Conservation (phyloP, 1,140 invertebrate genomes). For the Trachymyrmex septentrionalis region DNA sequence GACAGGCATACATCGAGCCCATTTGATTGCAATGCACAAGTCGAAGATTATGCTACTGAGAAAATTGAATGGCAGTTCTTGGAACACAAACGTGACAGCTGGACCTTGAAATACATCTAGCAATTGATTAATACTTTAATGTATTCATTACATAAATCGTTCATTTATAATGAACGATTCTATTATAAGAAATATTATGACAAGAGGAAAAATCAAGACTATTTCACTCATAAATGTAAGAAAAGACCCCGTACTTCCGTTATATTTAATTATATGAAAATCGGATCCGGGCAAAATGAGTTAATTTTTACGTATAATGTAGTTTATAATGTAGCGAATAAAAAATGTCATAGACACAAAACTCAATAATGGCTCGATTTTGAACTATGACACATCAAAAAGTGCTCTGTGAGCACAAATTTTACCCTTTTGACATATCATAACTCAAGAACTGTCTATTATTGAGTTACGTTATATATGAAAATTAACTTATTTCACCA, state of each 20-base stretch:
- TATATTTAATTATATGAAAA: no score
- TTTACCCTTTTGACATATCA: no score
- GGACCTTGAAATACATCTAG: constrained; percentile 38
- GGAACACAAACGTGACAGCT: constrained; percentile 4
- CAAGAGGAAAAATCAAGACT: not conserved
- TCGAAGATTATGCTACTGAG: constrained; percentile 45
- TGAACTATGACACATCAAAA: no score
- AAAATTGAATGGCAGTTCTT: constrained; percentile 47
- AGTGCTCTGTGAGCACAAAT: no score
- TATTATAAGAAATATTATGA: not conserved
- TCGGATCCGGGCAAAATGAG: no score
- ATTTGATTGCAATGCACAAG: constrained; percentile 36
- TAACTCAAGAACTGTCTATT: no score
- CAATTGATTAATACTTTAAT: constrained; percentile 18
- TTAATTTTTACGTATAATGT: no score
- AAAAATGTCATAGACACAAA: no score
- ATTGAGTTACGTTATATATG: no score
- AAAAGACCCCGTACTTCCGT: not conserved
- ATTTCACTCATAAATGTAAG: not conserved
- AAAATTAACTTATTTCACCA: no score
- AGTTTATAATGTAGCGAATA: no score
- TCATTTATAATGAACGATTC: not conserved
- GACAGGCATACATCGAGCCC: not conserved
- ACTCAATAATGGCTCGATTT: no score
- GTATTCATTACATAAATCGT: not conserved